A percentile compares a stretch with the other conserved stretches of the same genome.
Conservation (phyloP, 1,140 invertebrate species). For the Pogonomyrmex californicus region DNA sequence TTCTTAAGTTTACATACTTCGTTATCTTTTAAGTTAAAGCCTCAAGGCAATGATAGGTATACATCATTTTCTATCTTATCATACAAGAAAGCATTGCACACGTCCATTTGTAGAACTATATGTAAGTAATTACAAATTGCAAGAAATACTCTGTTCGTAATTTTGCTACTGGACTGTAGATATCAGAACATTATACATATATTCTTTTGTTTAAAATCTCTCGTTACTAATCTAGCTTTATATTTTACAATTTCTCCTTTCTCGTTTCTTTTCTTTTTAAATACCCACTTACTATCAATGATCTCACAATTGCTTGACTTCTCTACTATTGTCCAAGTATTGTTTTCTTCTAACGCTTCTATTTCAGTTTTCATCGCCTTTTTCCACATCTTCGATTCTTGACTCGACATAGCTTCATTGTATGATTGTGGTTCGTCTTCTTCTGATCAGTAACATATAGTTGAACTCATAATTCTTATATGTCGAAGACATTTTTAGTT, state of each 20-base stretch:
- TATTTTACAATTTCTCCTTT: not conserved
- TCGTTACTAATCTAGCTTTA: slow-evolving; percentile 5
- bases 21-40: not conserved
- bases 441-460: not conserved
- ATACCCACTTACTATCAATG: not conserved
- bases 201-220: slow-evolving; percentile 17
- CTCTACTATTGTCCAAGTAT: not conserved
- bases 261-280: not conserved
- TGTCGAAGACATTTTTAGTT: not conserved
- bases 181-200: not conserved
- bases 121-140: not conserved
- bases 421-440: not conserved
- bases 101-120: not conserved
- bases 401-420: not conserved
- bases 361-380: not conserved
- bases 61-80: not conserved
- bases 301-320: not conserved
- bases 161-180: not conserved
- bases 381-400: not conserved
- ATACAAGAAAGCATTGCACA: not conserved
- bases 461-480: not conserved
- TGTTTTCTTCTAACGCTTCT: not conserved
- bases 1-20: not conserved
- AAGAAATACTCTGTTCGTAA: not conserved
- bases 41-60: not conserved